Conservation (phyloP, 2,797 vertebrate species). For the Poecilia wingei region DNA sequence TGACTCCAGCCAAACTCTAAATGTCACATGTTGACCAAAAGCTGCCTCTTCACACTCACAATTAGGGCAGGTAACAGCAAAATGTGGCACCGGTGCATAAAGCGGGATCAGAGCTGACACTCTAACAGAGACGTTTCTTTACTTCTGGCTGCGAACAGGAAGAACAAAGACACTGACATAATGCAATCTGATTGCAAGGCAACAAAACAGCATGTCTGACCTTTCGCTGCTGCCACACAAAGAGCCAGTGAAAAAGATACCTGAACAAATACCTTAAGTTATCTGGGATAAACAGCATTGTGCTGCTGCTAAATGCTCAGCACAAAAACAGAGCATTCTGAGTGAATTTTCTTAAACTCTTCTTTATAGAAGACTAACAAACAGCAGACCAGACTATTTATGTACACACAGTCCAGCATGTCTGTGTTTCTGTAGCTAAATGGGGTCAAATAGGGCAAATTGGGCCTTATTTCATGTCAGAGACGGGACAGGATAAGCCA, state of each 20-base stretch:
- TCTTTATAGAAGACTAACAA: constrained; percentile 2
- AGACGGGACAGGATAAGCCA: constrained; percentile 54
- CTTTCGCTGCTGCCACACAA: constrained; percentile 26
- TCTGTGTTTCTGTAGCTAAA: constrained; percentile 37
- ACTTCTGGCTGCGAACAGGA: constrained; percentile 62
- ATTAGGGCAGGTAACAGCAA: constrained; percentile 52
- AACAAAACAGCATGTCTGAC: constrained; percentile 40
- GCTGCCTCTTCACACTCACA: constrained; percentile 51
- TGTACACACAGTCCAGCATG: constrained; percentile 25
- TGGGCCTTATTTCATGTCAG: constrained; percentile 52
- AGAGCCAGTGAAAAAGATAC: constrained; percentile 10
- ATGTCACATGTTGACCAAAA: constrained; percentile 51
- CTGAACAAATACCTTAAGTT: not conserved
- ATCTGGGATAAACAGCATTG: not conserved
- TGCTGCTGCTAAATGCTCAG: not conserved
- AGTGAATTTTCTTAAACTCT: constrained; percentile 3
- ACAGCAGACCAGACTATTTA: constrained; percentile 44
- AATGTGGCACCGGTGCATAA: constrained; percentile 71
- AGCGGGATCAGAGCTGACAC: constrained; percentile 63
- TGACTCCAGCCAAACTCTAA: constrained; percentile 23
- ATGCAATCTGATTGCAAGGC: constrained; percentile 53
- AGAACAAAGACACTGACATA: constrained; percentile 60
- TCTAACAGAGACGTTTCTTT: constrained; percentile 48
- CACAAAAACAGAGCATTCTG: not conserved
- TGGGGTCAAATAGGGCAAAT: constrained; percentile 60